Percentiles rank a stretch among this genome's conserved stretches.
phyloP scores from a whole-genome alignment of 2,888 invertebrate genomes.

The Cynaeus angustus region DNA sequence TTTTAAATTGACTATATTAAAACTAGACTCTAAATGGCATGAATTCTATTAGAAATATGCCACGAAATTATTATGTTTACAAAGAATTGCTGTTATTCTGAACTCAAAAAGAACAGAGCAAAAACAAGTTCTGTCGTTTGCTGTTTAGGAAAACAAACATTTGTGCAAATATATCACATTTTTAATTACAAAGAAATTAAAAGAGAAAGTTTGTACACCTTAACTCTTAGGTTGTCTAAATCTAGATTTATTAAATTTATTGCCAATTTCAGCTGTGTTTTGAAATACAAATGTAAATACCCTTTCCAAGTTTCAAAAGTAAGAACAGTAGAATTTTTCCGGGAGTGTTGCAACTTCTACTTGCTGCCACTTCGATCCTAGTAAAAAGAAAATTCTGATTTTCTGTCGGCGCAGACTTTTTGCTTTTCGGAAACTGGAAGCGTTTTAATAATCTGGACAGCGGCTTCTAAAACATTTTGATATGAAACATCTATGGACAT shows the following conservation, averaged over 20 bases:
- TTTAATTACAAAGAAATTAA: slow-evolving; percentile 38
- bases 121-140: slow-evolving; percentile 38
- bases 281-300: slow-evolving; percentile 8
- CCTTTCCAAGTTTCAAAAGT: too few relatives aligned
- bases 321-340: neutral
- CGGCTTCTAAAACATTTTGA: slow-evolving; percentile 14
- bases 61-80: slow-evolving; percentile 49
- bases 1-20: slow-evolving; percentile 56
- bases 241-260: slow-evolving; percentile 52
- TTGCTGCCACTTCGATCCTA: neutral
- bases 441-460: neutral
- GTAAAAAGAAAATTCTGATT: slow-evolving; percentile 1
- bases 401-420: slow-evolving; percentile 2
- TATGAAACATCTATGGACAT: slow-evolving; percentile 27
- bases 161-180: slow-evolving; percentile 59
- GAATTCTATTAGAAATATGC: slow-evolving; percentile 47
- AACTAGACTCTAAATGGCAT: slow-evolving; percentile 55
- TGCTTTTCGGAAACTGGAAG: neutral
- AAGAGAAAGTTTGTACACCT: slow-evolving; percentile 37
- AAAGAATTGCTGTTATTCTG: neutral
- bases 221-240: slow-evolving; percentile 32
- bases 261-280: slow-evolving; percentile 49
- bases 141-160: slow-evolving; percentile 42
- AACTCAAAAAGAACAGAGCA: slow-evolving; percentile 6
- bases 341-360: neutral